Evolutionary conservation across 2,113 vertebrate genomes (phyloP).

Genomic region (Bufo gargarizans): DNA sequence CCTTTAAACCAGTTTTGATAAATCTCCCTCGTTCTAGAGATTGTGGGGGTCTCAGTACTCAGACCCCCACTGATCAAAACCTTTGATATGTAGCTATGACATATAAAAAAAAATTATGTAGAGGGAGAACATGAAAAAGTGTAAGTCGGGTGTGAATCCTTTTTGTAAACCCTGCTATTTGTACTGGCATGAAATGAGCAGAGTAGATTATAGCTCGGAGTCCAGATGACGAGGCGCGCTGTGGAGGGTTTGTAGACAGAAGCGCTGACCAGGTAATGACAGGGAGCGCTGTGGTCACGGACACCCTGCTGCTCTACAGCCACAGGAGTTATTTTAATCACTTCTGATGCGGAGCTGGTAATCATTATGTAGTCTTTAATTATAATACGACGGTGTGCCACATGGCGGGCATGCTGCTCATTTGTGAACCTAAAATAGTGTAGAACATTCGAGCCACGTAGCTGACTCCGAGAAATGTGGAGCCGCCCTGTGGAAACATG

Average conservation of each 20-base stretch:
- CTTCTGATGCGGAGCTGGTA: slow-evolving; percentile 2
- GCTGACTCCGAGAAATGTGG: not conserved
- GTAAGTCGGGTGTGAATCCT: not conserved
- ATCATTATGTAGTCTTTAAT: slow-evolving; percentile 8
- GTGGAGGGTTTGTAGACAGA: not conserved
- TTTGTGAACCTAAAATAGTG: slow-evolving; percentile 20
- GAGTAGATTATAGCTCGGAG: slow-evolving; percentile 26
- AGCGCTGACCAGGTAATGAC: slow-evolving; percentile 1
- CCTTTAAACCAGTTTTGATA: too few species aligned
- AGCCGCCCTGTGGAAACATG: too few species aligned
- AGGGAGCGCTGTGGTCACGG: not conserved
- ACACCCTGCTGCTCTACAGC: not conserved
- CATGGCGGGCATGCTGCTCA: not conserved
- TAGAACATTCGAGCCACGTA: not conserved
- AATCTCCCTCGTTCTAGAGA: too few species aligned
- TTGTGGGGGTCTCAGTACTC: too few species aligned
- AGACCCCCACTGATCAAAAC: too few species aligned
- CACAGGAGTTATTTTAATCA: slow-evolving; percentile 19
- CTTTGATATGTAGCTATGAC: too few species aligned
- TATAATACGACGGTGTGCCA: not conserved
- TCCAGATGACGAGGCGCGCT: not conserved
- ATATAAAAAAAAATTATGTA: too few species aligned
- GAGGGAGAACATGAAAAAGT: not conserved
- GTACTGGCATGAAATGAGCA: not conserved
- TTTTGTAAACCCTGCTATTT: not conserved